Evolutionary conservation across 2,888 invertebrate species (phyloP), one percentile per base, ranked within the genome.

Genomic region (Mythimna vitellina): DNA sequence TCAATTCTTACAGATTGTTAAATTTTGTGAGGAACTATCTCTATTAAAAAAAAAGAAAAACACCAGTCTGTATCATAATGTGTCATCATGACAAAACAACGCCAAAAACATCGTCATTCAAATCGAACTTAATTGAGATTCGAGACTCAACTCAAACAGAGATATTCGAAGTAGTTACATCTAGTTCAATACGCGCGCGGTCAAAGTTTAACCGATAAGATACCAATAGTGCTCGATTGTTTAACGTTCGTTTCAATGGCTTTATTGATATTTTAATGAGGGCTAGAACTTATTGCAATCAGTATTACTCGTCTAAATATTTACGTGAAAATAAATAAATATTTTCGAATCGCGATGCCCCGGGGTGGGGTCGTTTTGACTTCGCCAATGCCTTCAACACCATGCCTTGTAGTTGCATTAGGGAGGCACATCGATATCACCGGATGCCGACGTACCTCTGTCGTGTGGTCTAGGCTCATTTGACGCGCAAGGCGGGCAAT

Each of bases 141-240:
- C 54, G 35, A 68, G 46, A 68, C n/a, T 58, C 58, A 65, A 29
- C 20, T n/a, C 35, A 51, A 53, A 58, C 65, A 65, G 35, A 56
- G 74, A 78, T 81, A 78, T 25, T 25, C 17, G 42, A 76, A 58
- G 63, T 79, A 78, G 85, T 76, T 70, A 38, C 22, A 80, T 80
- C 86, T 80, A 79, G 86, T 81, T 86, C 70, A 65, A 12, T 64
- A 61, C 70, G 42, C 61, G 17, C 5, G 20, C 75, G 87, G 85
- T 83, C 87, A 87, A 85, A 87, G 86, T 75, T 57, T 74, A 69
- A 0, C 20, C 22, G 86, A 86, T 86, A 86, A 84, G 58, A 49
- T 22, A 42, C 38, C 57, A 51, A 25, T 32, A 75, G 67, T 56
- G 58, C 61, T 72, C 42, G 71, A 74, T 72, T 77, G 76, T 71